Evolutionary conservation across 1,140 invertebrate genomes (phyloP), one percentile per base, ranked within the genome.

Genomic region (Sitophilus oryzae): DNA sequence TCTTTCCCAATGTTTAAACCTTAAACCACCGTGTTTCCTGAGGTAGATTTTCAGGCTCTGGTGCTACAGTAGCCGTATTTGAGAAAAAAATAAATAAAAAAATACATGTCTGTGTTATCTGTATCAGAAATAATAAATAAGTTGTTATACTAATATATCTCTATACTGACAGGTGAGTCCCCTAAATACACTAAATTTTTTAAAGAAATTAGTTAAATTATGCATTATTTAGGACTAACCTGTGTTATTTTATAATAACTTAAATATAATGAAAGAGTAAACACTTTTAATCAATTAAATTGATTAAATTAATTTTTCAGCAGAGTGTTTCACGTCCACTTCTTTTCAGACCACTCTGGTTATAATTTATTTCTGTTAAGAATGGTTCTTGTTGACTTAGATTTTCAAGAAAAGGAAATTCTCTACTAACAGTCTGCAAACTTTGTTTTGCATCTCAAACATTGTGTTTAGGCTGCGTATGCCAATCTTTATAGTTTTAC

Each of bases 251-350:
- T n/a, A n/a, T n/a, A n/a, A n/a, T n/a, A n/a, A n/a, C n/a, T n/a
- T n/a, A n/a, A n/a, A n/a, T n/a, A n/a, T n/a, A n/a, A 30, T 30
- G 25, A 30, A 6, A 30, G 5, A 30, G 11, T 30, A 30, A 30
- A 30, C 11, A 5, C 11, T 30, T 30, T 30, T 30, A 30, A 30
- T 30, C 25, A 30, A 30, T 30, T 6, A 30, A 30, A 11, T 30
- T 30, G 25, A 11, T 30, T 30, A 42, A 8, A n/a, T 9, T 42
- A 38, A 6, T 16, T 42, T 21, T 21, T n/a, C 11, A 1, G 9
- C 40, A 42, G 40, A 42, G 40, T 42, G 40, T 42, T 20, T 42
- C 11, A 19, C 40, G 40, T 42, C 40, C 40, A 42, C 21, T 38
- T 38, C 2, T 38, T 38, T 5, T 14, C 4, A n/a, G 14, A n/a